Evolutionary conservation across 2,888 invertebrate species (phyloP).

Genomic region (Strigamia transsilvanica): DNA sequence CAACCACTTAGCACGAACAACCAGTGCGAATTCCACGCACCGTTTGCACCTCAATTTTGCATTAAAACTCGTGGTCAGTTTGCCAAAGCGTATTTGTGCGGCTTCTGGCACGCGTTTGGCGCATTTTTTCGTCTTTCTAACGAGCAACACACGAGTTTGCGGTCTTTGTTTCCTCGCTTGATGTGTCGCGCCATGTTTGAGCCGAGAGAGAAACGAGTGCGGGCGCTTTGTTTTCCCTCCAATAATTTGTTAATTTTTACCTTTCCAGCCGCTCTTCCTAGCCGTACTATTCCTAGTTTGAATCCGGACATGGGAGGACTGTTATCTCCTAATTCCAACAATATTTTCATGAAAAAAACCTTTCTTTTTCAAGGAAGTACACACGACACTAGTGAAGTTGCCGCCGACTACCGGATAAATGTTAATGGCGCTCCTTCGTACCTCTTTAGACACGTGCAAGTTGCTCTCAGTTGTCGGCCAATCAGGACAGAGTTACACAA

Average conservation of each 20-base stretch:
- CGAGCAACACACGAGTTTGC: background rate
- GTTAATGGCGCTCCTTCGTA: slow-evolving; percentile 52
- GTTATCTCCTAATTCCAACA: slow-evolving; percentile 54
- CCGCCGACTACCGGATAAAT: slow-evolving; percentile 50
- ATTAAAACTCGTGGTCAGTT: background rate
- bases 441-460: slow-evolving; percentile 48
- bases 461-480: background rate
- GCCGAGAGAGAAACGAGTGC: background rate
- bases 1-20: background rate
- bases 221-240: slow-evolving; percentile 9
- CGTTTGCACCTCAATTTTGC: background rate
- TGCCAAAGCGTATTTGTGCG: background rate
- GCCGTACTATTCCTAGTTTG: slow-evolving; percentile 64
- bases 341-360: slow-evolving; percentile 55
- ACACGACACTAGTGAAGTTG: slow-evolving; percentile 34
- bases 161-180: slow-evolving; percentile 36
- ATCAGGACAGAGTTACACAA: background rate
- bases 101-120: background rate
- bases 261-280: slow-evolving; percentile 67
- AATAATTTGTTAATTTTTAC: slow-evolving; percentile 59
- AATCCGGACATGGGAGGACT: slow-evolving; percentile 57
- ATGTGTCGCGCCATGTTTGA: slow-evolving; percentile 39
- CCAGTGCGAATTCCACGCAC: background rate
- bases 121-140: background rate
- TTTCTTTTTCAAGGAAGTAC: slow-evolving; percentile 15